phyloP scores from a whole-genome alignment of 2,113 vertebrate species.

The Reinhardtius hippoglossoides region DNA sequence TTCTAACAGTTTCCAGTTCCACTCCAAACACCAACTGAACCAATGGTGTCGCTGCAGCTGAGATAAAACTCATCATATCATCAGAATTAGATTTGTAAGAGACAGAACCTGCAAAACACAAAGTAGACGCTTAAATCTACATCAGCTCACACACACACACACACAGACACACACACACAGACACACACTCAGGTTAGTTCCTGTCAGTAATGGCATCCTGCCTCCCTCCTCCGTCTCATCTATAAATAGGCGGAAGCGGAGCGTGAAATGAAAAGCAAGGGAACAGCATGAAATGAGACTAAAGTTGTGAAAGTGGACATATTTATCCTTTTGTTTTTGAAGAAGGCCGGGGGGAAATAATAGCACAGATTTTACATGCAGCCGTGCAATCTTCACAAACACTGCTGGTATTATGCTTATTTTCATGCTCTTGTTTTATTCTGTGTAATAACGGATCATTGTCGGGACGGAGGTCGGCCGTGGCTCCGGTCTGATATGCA shows the following conservation, averaged over 20 bases:
- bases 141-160: background rate
- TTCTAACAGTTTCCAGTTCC: no score
- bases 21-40: background rate
- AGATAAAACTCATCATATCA: background rate
- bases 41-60: background rate
- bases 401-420: slow-evolving; percentile 51
- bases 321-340: slow-evolving; percentile 77
- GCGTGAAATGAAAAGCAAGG: slow-evolving; percentile 80
- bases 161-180: slow-evolving; percentile 8
- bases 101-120: background rate
- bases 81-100: background rate
- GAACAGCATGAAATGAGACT: slow-evolving; percentile 74
- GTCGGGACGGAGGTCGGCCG: background rate
- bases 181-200: slow-evolving; percentile 29
- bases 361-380: slow-evolving; percentile 56
- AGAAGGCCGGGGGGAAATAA: slow-evolving; percentile 54
- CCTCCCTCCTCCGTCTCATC: slow-evolving; percentile 67
- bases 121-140: background rate
- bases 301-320: slow-evolving; percentile 75
- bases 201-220: slow-evolving; percentile 59
- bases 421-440: slow-evolving; percentile 40
- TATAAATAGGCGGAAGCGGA: slow-evolving; percentile 80
- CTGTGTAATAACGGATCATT: slow-evolving; percentile 48
- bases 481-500: slow-evolving; percentile 44
- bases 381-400: slow-evolving; percentile 72